Evolutionary conservation across 2,888 invertebrate genomes (phyloP), one percentile per base, ranked within the genome.

Genomic region (Pammene fasciana): DNA sequence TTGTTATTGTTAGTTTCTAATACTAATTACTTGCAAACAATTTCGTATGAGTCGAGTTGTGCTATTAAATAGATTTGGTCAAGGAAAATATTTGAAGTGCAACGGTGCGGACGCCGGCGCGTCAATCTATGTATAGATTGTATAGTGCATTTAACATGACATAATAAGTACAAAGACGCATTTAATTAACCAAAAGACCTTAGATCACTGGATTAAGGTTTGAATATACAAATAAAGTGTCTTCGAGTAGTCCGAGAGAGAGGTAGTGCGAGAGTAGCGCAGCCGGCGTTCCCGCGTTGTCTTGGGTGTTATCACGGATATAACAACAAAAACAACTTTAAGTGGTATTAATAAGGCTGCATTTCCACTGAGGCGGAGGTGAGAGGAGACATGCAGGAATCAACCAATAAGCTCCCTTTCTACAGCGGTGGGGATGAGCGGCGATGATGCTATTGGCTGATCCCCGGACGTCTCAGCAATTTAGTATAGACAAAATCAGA

Each of bases 21-120:
- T 36, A 36, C 4, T 36, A 36, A 36, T 36, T 36, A 7, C 7
- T 36, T 36, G 36, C 36, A 36, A 36, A 36, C n/a, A n/a, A n/a
- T n/a, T n/a, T 4, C 26, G 2, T 26, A 26, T 26, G 2, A 26
- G 26, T 26, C 26, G 26, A 26, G 26, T 3, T 38, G 2, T 7
- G 5, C 8, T 18, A 16, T 26, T 8, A 14, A 26, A 11, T 1
- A 34, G n/a, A 34, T 34, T 54, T n/a, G 26, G 54, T 5, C 54
- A 34, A 54, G 54, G 54, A 54, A n/a, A 54, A 6, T n/a, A 26
- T 52, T 54, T n/a, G 54, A 54, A 34, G 34, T 54, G 34, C 34
- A n/a, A 16, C 34, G 52, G 13, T 7, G 8, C 13, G 54, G 54
- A n/a, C n/a, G 54, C 54, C 54, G 54, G 54, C n/a, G 54, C 34